Conservation (phyloP, 2,113 vertebrate species). For the Leptobrachium leishanense region DNA sequence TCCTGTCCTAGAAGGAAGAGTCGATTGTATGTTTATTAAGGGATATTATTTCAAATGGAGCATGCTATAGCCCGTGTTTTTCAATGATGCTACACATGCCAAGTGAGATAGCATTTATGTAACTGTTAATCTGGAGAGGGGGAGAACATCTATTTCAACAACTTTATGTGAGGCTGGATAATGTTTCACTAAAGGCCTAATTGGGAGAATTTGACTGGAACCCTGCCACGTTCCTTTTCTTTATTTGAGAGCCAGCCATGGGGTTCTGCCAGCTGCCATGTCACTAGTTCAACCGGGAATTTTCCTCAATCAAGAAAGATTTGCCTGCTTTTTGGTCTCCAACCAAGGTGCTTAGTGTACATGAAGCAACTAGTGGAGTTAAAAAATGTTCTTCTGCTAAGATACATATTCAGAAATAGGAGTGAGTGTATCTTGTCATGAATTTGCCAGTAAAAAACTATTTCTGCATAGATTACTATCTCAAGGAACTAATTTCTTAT, state of each 20-base stretch:
- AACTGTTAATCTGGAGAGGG: background rate
- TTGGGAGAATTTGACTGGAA: slow-evolving; percentile 55
- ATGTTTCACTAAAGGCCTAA: slow-evolving; percentile 56
- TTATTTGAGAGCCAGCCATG: slow-evolving; percentile 49
- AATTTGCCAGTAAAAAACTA: too few relatives aligned
- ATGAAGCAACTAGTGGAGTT: too few relatives aligned
- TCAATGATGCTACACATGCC: background rate
- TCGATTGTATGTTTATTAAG: too few relatives aligned
- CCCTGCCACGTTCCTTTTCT: slow-evolving; percentile 45
- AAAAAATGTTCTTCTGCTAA: too few relatives aligned
- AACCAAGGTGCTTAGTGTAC: background rate
- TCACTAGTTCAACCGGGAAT: slow-evolving; percentile 51
- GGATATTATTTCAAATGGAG: too few relatives aligned
- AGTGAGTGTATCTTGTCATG: too few relatives aligned
- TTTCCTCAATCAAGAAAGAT: background rate
- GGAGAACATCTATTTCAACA: slow-evolving; percentile 38
- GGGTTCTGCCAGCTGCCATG: slow-evolving; percentile 48
- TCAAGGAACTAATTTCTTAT: too few relatives aligned
- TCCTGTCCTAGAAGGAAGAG: too few relatives aligned
- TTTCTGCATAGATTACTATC: too few relatives aligned
- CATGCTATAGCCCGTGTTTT: too few relatives aligned
- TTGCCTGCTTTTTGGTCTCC: background rate
- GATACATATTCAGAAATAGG: too few relatives aligned
- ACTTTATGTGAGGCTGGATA: slow-evolving; percentile 51
- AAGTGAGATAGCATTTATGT: background rate